Percentiles rank a stretch among this genome's conserved stretches.
phyloP scores from a whole-genome alignment of 2,113 vertebrate genomes.

The Coryphaenoides rupestris region DNA sequence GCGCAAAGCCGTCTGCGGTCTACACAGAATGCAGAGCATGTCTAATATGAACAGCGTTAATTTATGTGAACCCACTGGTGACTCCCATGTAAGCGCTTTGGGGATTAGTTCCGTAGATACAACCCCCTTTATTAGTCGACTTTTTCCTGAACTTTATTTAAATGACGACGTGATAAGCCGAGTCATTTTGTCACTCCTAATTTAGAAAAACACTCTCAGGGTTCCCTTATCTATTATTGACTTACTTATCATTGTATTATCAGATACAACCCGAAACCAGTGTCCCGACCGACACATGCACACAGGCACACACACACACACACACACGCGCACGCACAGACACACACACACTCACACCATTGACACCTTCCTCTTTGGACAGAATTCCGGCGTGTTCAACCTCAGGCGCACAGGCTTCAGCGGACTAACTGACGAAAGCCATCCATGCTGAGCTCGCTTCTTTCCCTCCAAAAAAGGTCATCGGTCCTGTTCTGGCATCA shows the following conservation, averaged over 20 bases:
- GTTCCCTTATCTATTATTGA: no score
- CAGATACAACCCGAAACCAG: neutral
- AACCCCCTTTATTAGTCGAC: no score
- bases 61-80: no score
- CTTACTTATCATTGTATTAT: neutral
- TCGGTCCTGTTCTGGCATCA: neutral
- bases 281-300: neutral
- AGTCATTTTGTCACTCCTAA: constrained; percentile 2
- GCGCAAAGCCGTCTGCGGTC: no score
- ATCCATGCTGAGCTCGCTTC: neutral
- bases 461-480: neutral
- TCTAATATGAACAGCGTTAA: no score
- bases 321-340: neutral
- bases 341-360: neutral
- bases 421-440: neutral
- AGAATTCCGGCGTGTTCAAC: neutral
- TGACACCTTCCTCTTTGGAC: neutral
- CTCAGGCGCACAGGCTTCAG: neutral
- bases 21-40: no score
- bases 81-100: no score
- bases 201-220: no score
- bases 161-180: no score
- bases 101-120: no score
- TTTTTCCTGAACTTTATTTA: no score
- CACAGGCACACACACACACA: neutral